Evolutionary conservation across 2,113 vertebrate genomes (phyloP).

Genomic region (Irena cyanogastra): DNA sequence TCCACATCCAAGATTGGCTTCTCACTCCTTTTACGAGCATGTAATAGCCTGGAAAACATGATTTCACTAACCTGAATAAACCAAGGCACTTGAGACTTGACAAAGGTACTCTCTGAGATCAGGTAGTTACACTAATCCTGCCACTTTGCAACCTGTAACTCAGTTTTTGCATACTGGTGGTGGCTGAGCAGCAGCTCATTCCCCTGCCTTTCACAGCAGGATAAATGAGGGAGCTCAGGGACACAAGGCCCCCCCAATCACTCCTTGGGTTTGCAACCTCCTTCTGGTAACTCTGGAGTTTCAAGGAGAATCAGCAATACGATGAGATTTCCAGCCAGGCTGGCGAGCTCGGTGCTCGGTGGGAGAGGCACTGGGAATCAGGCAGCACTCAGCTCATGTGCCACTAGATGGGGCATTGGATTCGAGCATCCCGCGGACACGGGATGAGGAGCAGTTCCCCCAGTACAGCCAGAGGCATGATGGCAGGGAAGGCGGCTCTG

Average conservation of each 20-base stretch:
- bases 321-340: background rate
- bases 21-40: fast-evolving
- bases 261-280: background rate
- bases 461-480: fast-evolving
- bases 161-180: background rate
- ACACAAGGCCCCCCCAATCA: background rate
- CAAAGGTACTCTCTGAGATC: background rate
- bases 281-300: background rate
- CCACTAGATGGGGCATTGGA: slow-evolving; percentile 40
- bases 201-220: background rate
- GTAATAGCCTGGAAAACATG: background rate
- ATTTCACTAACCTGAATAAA: background rate
- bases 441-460: background rate
- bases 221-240: background rate
- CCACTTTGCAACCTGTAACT: background rate
- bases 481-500: background rate
- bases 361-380: background rate
- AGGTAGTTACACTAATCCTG: background rate
- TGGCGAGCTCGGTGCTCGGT: fast-evolving
- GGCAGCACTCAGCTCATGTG: background rate
- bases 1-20: background rate
- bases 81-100: background rate
- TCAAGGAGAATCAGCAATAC: background rate
- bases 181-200: background rate
- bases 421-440: background rate